Conservation (phyloP, 2,888 invertebrate genomes). For the Ormyrus rosae region DNA sequence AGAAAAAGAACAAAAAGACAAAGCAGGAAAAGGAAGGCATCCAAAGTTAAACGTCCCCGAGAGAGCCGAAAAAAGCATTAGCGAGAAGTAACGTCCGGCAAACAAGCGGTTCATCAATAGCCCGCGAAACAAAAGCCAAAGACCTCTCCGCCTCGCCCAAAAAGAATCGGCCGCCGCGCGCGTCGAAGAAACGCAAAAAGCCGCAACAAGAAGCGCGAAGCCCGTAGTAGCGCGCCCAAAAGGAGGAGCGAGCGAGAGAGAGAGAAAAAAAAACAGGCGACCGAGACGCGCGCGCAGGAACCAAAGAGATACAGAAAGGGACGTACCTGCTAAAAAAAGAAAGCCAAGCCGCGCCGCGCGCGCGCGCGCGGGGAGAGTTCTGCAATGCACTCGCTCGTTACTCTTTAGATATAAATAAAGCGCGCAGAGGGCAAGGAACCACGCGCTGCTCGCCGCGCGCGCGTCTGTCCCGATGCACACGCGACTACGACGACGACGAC, state of each 20-base stretch:
- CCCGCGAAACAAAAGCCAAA: background rate
- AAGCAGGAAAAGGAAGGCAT: too few species aligned
- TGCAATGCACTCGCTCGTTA: constrained; percentile 60
- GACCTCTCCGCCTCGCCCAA: too few species aligned
- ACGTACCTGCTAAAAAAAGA: constrained; percentile 47
- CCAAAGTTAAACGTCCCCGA: too few species aligned
- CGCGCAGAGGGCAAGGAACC: constrained; percentile 65
- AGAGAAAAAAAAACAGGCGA: constrained; percentile 7
- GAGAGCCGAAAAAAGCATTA: too few species aligned
- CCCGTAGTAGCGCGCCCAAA: too few species aligned
- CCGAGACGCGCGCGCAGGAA: constrained; percentile 16
- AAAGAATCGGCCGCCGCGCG: too few species aligned
- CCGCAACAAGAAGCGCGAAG: background rate
- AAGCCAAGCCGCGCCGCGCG: background rate
- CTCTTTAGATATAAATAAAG: constrained; percentile 66
- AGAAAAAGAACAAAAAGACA: too few species aligned
- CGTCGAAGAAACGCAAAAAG: background rate
- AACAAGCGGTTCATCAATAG: too few species aligned
- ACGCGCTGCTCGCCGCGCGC: constrained; percentile 51
- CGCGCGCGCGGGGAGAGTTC: background rate
- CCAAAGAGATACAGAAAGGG: constrained; percentile 51
- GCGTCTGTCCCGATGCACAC: constrained; percentile 37
- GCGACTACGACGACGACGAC: constrained; percentile 10
- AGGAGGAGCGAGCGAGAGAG: background rate
- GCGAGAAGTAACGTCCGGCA: too few species aligned